Base-by-base conservation (phyloP, 1,140 invertebrate genomes). In the Drosophila subobscura region DNA sequence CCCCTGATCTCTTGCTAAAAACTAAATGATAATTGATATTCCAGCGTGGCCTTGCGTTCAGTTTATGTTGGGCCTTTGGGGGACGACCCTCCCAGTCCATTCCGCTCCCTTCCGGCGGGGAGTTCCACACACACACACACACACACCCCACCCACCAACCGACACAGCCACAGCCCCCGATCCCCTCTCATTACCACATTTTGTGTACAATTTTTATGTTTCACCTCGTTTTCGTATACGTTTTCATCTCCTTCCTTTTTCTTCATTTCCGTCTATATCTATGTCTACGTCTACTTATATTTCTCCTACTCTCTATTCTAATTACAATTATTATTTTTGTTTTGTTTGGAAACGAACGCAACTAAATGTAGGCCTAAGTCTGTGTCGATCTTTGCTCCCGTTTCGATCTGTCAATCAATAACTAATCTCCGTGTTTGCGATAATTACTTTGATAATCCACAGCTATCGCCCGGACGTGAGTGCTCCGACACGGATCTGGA, bases 401-500 rank as follows among this genome's bases (percentile, higher is more conserved):
- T 22, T 22, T 5, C 4, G 14, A 3, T n/a, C 25, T 47, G 20
- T 5, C 52, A 52, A 41, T 47, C 12, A 23, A 49, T 46, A 7
- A 45, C 53, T 72, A 72, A 81, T 72, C 29, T 1, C 8, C 7
- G 5, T 25, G 1, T 45, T 16, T 73, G 14, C 41, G 22, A 45
- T 40, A 53, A 70, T 20, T 60, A 8, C 14, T 16, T 33, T 16
- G 12, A 80, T 50, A 59, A 29, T 46, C 8, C 51, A 29, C 91
- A 97, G 96, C 92, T 96, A 71, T 96, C 96, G n/a, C 96, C 96
- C 6, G 95, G 95, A 49, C 93, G 93, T 86, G 96, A 94, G 90
- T 95, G 93, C 77, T 96, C 94, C 57, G 95, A 96, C 75, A 95
- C 95, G 50, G 96, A 96, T 79, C 94, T 96, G 95, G 96, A 96